Conservation (phyloP, 2,113 vertebrate species). For the Bucco capensis region DNA sequence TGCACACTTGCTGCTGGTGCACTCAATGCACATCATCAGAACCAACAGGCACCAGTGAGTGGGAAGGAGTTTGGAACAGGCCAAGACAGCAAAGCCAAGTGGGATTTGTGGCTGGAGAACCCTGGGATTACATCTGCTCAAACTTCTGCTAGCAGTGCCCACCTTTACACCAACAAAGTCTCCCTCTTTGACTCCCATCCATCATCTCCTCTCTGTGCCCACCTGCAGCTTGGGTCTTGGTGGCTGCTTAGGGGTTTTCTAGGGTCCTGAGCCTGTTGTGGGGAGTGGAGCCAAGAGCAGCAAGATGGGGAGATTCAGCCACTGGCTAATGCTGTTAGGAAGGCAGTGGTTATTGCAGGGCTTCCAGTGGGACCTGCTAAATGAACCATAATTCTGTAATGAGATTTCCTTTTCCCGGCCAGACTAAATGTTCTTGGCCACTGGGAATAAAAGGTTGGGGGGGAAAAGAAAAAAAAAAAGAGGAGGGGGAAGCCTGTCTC, state of each 20-base stretch:
- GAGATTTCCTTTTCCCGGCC: slow-evolving; percentile 63
- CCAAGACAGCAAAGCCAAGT: not conserved
- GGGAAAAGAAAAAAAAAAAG: not conserved
- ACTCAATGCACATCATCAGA: too few species aligned
- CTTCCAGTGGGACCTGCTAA: slow-evolving; percentile 64
- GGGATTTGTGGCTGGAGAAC: not conserved
- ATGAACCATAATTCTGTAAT: slow-evolving; percentile 62
- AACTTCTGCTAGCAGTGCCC: not conserved
- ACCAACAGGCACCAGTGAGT: accelerated
- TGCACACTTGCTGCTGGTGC: too few species aligned
- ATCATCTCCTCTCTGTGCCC: not conserved
- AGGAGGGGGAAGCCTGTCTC: not conserved
- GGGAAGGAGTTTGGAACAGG: not conserved
- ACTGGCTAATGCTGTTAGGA: slow-evolving; percentile 68
- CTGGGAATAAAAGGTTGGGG: slow-evolving; percentile 7
- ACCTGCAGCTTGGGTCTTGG: not conserved
- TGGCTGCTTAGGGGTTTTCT: not conserved
- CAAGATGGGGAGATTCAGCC: slow-evolving; percentile 35
- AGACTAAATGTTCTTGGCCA: slow-evolving; percentile 51
- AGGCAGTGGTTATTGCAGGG: slow-evolving; percentile 63
- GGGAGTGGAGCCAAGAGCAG: not conserved
- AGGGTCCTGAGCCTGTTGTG: not conserved
- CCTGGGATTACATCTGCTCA: not conserved
- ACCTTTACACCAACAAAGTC: accelerated
- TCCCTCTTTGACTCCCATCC: not conserved